These are phyloP conservation scores for Pseudachorutes palmiensis DNA, from an alignment of 1,140 invertebrate genomes.

Conservation along the genomic window DNA sequence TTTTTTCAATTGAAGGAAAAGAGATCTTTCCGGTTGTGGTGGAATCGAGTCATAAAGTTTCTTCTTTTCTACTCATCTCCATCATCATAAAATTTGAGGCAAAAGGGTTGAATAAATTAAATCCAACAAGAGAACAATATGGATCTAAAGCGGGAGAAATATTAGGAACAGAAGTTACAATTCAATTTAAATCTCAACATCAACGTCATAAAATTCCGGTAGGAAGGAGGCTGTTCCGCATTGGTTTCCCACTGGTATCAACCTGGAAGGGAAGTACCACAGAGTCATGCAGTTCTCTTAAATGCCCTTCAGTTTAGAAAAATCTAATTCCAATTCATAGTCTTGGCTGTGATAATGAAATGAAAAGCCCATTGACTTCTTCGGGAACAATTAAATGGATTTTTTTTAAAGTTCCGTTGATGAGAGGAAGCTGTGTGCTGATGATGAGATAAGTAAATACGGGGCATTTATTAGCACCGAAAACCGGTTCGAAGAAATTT, in stretches of 20 bases:
- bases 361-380: conserved; percentile 7
- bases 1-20: conserved; percentile 5
- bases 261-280: too few relatives aligned
- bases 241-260: too few relatives aligned
- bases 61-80: neutral
- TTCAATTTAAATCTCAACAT: conserved; percentile 4
- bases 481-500: neutral
- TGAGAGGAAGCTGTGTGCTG: neutral
- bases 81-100: conserved; percentile 12
- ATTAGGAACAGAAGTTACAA: conserved; percentile 5
- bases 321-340: neutral
- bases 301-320: too few relatives aligned
- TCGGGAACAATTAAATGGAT: neutral
- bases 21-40: neutral
- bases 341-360: too few relatives aligned
- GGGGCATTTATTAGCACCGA: neutral
- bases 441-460: conserved; percentile 12
- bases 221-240: too few relatives aligned
- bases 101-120: conserved; percentile 14
- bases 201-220: conserved; percentile 1
- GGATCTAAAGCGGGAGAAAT: neutral
- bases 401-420: conserved; percentile 1
- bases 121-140: conserved; percentile 3
- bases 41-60: neutral
- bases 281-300: too few relatives aligned